Conservation (phyloP, 2,797 vertebrate species). For the Lacerta bilineata region DNA sequence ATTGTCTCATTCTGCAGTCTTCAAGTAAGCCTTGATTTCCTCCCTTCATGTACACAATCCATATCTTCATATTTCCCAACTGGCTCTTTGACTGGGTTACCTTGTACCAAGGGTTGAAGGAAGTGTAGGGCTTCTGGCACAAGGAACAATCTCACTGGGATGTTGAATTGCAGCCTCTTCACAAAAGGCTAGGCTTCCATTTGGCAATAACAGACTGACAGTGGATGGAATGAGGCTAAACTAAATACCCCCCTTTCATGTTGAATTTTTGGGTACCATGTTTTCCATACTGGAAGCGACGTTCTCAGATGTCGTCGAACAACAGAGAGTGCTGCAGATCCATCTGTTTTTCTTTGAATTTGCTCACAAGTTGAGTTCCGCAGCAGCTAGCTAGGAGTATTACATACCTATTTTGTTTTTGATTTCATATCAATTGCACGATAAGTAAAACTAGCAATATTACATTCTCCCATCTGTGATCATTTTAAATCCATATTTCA, state of each 20-base stretch:
- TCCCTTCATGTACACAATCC: background rate
- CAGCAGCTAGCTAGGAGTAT: background rate
- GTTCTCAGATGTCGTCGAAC: constrained; percentile 15
- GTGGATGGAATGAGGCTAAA: background rate
- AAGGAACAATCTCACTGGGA: background rate
- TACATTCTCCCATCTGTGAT: constrained; percentile 34
- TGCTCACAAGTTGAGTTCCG: background rate
- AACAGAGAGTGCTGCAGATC: background rate
- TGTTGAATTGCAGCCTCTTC: background rate
- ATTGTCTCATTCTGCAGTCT: background rate
- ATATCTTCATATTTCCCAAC: background rate
- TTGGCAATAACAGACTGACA: background rate
- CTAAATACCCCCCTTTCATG: background rate
- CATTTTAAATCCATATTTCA: background rate
- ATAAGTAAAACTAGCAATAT: constrained; percentile 26
- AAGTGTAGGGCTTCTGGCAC: background rate
- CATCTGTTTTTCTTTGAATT: constrained; percentile 22
- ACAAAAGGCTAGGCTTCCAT: background rate
- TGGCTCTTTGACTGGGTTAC: background rate
- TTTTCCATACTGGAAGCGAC: background rate
- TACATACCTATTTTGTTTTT: background rate
- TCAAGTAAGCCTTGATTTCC: background rate
- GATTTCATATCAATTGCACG: constrained; percentile 5
- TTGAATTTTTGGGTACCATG: background rate
- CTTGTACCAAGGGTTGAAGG: background rate